These are phyloP conservation scores for Anniella stebbinsi DNA, from an alignment of 2,797 vertebrate genomes.

Conservation along the genomic window DNA sequence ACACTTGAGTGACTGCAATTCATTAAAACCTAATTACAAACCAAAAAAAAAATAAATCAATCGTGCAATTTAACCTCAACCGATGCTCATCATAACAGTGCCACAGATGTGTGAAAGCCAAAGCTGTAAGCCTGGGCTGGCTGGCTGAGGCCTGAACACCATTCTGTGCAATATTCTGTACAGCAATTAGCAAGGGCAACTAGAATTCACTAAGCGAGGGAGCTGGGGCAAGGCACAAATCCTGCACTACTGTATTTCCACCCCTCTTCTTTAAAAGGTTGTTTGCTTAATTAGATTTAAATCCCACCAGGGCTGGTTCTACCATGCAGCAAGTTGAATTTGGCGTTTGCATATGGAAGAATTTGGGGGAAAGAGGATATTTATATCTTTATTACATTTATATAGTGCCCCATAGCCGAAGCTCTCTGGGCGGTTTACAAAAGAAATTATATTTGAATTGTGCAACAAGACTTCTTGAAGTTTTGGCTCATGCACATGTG, in stretches of 20 bases:
- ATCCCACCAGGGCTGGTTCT: neutral
- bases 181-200: constrained; percentile 60
- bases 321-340: neutral
- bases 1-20: constrained; percentile 65
- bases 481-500: too few species aligned
- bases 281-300: neutral
- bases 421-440: too few species aligned
- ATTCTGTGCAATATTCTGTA: constrained; percentile 2
- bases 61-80: constrained; percentile 68
- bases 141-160: constrained; percentile 43
- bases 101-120: constrained; percentile 28
- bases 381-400: too few species aligned
- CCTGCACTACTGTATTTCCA: neutral
- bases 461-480: neutral
- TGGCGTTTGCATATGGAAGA: neutral
- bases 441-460: neutral
- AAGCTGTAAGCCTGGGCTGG: constrained; percentile 44
- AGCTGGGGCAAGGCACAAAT: constrained; percentile 42
- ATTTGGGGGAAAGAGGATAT: too few species aligned
- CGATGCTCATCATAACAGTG: constrained; percentile 64
- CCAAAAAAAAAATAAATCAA: constrained; percentile 63
- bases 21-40: constrained; percentile 75
- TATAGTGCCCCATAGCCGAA: too few species aligned
- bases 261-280: neutral
- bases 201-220: constrained; percentile 40